Conservation (phyloP, 2,888 invertebrate genomes). For the Actias luna region DNA sequence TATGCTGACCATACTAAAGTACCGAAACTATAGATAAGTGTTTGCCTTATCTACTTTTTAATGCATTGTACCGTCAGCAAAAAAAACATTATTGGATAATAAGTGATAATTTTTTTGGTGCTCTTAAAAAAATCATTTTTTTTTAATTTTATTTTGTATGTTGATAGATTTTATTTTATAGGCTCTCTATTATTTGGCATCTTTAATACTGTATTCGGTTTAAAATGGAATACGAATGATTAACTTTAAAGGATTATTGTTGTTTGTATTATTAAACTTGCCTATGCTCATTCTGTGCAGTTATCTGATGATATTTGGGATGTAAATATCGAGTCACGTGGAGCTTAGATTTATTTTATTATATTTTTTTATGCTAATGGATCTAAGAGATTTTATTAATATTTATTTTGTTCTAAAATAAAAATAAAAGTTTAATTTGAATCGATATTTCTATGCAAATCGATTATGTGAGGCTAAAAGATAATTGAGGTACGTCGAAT, state of each 20-base stretch:
- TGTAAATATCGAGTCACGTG: background rate
- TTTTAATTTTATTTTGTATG: no score
- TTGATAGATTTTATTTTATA: background rate
- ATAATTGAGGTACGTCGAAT: background rate
- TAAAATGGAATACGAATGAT: background rate
- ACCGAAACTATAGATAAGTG: background rate
- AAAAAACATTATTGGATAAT: background rate
- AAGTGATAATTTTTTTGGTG: background rate
- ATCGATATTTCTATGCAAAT: background rate
- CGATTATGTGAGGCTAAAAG: background rate
- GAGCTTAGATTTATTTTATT: background rate
- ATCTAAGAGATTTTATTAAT: background rate
- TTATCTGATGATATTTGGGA: background rate
- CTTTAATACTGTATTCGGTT: background rate
- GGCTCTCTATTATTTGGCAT: background rate
- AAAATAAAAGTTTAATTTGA: background rate
- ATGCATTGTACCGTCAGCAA: background rate
- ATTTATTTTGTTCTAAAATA: background rate
- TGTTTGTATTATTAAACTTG: background rate
- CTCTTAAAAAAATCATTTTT: background rate
- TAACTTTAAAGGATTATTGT: background rate
- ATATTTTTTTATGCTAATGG: background rate
- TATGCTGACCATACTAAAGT: background rate
- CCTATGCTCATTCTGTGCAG: background rate
- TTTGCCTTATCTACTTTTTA: background rate